These are phyloP conservation scores for Raja brachyura DNA, from an alignment of 2,113 vertebrate genomes.

Conservation along the genomic window DNA sequence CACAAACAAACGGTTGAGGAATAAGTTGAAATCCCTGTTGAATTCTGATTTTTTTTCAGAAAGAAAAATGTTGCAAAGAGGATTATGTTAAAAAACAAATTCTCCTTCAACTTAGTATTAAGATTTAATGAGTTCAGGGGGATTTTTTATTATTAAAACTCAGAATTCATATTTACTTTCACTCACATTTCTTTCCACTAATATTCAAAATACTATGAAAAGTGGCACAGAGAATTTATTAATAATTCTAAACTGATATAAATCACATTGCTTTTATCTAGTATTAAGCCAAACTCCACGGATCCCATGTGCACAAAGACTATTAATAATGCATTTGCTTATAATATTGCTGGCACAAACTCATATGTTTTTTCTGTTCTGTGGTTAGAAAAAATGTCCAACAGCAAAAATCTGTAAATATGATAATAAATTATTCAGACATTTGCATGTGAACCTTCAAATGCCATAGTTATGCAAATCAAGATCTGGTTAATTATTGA, in stretches of 20 bases:
- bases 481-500: constrained; percentile 24
- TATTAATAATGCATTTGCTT: constrained; percentile 32
- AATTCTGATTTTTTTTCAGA: background rate
- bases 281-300: constrained; percentile 2
- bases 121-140: constrained; percentile 16
- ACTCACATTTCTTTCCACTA: background rate
- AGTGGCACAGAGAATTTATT: constrained; percentile 23
- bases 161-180: constrained; percentile 22
- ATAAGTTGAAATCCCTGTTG: background rate
- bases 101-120: background rate
- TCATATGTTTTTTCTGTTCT: background rate
- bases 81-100: constrained; percentile 14
- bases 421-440: constrained; percentile 27
- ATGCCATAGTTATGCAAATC: constrained; percentile 14
- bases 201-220: constrained; percentile 35
- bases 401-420: constrained; percentile 28
- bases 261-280: constrained; percentile 29
- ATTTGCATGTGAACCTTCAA: constrained; percentile 22
- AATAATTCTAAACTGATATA: constrained; percentile 23
- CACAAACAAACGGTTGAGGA: background rate
- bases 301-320: background rate
- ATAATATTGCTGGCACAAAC: constrained; percentile 15
- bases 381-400: constrained; percentile 28
- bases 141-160: background rate
- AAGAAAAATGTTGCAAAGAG: background rate